Evolutionary conservation across 2,888 invertebrate genomes (phyloP), one percentile per base, ranked within the genome.

Genomic region (Brachylomia viminalis): DNA sequence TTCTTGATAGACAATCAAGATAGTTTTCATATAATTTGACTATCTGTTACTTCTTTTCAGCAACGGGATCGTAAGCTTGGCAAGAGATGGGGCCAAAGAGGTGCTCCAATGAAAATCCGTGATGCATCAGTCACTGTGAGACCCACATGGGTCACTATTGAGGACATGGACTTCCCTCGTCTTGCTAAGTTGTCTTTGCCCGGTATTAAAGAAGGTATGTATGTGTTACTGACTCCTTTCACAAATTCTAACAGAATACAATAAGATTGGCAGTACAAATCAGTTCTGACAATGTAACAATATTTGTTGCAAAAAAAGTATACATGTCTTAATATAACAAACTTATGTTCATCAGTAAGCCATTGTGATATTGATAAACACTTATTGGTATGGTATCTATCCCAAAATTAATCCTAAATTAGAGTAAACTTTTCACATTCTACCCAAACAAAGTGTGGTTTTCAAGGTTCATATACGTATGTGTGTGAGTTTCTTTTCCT

Each of bases 111-210:
- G 92, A 99, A 99, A 94, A 99, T 99, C 86, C 97, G 99, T 59
- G 99, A 99, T 95, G 99, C 99, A 4, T 99, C 99, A 0, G 99
- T 99, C 0, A 98, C 99, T 72, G 99, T 99, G 1, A 97, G 98
- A 62, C 98, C 99, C 15, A 99, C 99, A 84, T 99, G 99, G 99
- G 97, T 97, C 74, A 99, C 99, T 5, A 98, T 99, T 85, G 99
- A 99, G 92, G 99, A 99, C 93, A 99, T 99, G 98, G 99, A 99
- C 96, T 99, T 99, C 94, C 99, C 99, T 15, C 97, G 99, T 6
- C 97, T 99, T 80, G 98, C 98, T 59, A 99, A 99, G 93, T 97
- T 99, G 6, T 98, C 98, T 45, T 96, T 99, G 87, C 99, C 99
- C 0, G 98, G 97, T 86, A 98, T 99, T 77, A 98, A 98, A 90